Conservation (phyloP, 2,888 invertebrate genomes). For the Caenorhabditis afra region DNA sequence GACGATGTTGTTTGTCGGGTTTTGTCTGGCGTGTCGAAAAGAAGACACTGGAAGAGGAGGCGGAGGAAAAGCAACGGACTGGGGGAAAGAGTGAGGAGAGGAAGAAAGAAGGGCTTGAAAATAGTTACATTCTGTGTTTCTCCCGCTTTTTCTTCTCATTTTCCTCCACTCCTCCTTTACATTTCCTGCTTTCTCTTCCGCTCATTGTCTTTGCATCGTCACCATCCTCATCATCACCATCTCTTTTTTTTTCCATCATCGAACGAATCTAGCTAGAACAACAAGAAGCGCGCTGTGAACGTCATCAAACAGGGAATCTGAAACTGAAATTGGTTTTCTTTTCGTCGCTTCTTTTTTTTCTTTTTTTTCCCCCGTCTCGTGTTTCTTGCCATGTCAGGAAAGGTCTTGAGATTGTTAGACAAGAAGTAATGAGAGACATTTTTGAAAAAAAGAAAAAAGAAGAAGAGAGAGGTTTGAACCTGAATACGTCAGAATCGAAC, state of each 20-base stretch:
- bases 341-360: neutral
- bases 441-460: too few species aligned
- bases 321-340: too few species aligned
- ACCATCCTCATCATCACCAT: slow-evolving; percentile 13
- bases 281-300: slow-evolving; percentile 21
- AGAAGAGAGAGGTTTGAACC: too few species aligned
- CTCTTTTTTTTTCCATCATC: too few species aligned
- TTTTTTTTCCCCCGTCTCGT: slow-evolving; percentile 2
- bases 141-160: slow-evolving; percentile 4
- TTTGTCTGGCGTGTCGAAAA: slow-evolving; percentile 24
- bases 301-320: slow-evolving; percentile 7
- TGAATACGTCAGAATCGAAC: too few species aligned
- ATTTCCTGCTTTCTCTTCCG: slow-evolving; percentile 8
- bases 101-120: slow-evolving; percentile 34
- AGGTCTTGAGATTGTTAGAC: too few species aligned
- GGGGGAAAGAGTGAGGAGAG: slow-evolving; percentile 8
- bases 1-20: slow-evolving; percentile 55
- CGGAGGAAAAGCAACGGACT: neutral
- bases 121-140: slow-evolving; percentile 39
- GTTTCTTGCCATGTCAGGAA: too few species aligned
- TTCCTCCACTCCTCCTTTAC: neutral
- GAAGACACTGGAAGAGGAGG: neutral
- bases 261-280: slow-evolving; percentile 13
- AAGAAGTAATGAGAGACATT: too few species aligned
- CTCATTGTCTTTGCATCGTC: slow-evolving; percentile 15